A percentile compares a stretch with the other conserved stretches of the same genome.
phyloP scores from a whole-genome alignment of 1,140 invertebrate species.

The Limonius californicus region DNA sequence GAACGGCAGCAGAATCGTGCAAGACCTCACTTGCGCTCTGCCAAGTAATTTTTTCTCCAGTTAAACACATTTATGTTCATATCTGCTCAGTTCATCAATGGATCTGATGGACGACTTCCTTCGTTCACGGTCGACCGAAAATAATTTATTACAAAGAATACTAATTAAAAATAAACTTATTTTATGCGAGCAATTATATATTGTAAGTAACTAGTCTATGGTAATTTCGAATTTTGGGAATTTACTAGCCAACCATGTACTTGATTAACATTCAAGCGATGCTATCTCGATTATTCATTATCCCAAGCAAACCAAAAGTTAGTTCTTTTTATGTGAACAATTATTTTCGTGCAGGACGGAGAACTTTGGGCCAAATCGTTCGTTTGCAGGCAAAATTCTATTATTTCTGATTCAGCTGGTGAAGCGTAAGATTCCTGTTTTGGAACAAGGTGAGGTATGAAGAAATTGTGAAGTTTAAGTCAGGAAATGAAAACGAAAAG shows the following conservation, averaged over 20 bases:
- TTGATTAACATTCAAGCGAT: not conserved
- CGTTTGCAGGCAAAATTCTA: too few relatives aligned
- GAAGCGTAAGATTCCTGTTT: too few relatives aligned
- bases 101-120: constrained; percentile 35
- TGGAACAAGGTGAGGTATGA: too few relatives aligned
- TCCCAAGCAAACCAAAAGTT: not conserved
- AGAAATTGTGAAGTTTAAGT: too few relatives aligned
- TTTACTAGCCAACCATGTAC: constrained; percentile 2
- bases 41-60: not conserved
- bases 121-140: constrained; percentile 32
- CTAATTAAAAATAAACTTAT: constrained; percentile 21
- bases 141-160: constrained; percentile 29
- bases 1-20: too few relatives aligned
- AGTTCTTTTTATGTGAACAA: not conserved
- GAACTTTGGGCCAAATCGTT: too few relatives aligned
- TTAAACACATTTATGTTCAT: constrained; percentile 8
- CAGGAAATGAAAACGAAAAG: too few relatives aligned
- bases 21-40: too few relatives aligned
- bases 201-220: constrained; percentile 23
- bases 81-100: constrained; percentile 28
- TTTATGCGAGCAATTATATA: constrained; percentile 24
- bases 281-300: not conserved
- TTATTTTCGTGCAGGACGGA: not conserved
- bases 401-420: too few relatives aligned
- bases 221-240: constrained; percentile 22